A percentile compares a stretch with the other conserved stretches of the same genome.
Evolutionary conservation across 2,888 invertebrate species (phyloP).

Genomic region (Frankliniella intonsa): DNA sequence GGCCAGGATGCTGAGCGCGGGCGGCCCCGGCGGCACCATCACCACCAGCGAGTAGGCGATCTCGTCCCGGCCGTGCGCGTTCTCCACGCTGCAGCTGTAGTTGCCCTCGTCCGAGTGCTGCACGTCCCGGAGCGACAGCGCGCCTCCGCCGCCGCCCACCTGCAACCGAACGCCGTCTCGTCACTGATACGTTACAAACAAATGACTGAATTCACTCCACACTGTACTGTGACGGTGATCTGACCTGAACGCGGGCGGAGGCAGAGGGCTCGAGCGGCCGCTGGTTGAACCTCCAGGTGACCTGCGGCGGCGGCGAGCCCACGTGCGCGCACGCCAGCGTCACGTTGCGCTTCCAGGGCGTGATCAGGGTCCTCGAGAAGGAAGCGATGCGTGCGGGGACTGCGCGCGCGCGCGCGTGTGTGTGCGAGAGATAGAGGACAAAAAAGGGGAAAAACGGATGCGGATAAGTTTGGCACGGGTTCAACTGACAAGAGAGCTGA

Average conservation of each 20-base stretch:
- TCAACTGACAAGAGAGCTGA: no score
- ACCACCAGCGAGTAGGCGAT: conserved; percentile 68
- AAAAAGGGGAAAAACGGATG: no score
- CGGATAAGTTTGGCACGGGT: no score
- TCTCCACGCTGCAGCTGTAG: conserved; percentile 83
- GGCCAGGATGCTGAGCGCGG: conserved; percentile 72
- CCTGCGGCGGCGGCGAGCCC: conserved; percentile 71
- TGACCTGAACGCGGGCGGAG: no score
- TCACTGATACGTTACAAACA: no score
- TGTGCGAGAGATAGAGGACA: no score
- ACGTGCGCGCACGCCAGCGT: conserved; percentile 78
- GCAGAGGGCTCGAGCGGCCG: conserved; percentile 56
- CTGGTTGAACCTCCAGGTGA: conserved; percentile 74
- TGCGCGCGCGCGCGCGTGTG: no score
- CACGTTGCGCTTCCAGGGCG: conserved; percentile 84
- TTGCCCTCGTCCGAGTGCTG: conserved; percentile 82
- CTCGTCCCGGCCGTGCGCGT: conserved; percentile 75
- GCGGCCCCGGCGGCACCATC: conserved; percentile 79
- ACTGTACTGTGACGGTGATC: neutral
- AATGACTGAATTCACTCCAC: no score
- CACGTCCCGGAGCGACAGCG: conserved; percentile 69
- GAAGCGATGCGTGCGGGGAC: conserved; percentile 87
- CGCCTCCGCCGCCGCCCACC: conserved; percentile 44
- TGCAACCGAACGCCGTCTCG: neutral
- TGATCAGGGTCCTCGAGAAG: conserved; percentile 71